Evolutionary conservation across 2,888 invertebrate genomes (phyloP).

Genomic region (Scelioninae gen. 2): DNA sequence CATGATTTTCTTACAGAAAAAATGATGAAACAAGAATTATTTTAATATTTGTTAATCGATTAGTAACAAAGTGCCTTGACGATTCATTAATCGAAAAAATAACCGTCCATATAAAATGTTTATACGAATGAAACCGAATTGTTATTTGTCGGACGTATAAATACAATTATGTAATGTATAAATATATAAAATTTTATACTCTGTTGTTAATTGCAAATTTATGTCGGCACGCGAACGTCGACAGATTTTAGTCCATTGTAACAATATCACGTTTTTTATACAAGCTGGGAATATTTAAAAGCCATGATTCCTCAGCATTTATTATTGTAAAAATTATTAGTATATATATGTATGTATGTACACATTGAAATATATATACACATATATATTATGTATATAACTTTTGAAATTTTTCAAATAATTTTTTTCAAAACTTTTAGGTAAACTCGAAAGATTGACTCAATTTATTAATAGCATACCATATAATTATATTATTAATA

Average conservation of each 20-base stretch:
- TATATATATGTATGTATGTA: too few species aligned
- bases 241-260: constrained; percentile 67
- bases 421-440: too few species aligned
- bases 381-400: too few species aligned
- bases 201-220: constrained; percentile 71
- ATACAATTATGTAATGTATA: constrained; percentile 52
- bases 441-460: not conserved
- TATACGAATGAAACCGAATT: constrained; percentile 68
- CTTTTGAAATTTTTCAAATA: too few species aligned
- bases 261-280: constrained; percentile 69
- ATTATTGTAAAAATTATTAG: too few species aligned
- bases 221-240: constrained; percentile 62
- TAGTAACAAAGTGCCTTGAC: constrained; percentile 70
- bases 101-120: constrained; percentile 74
- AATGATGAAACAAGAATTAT: constrained; percentile 2
- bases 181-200: constrained; percentile 72
- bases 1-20: constrained; percentile 5
- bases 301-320: constrained; percentile 1
- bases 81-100: constrained; percentile 71
- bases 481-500: constrained; percentile 11
- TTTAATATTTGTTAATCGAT: constrained; percentile 19
- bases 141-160: constrained; percentile 66
- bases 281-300: constrained; percentile 51
- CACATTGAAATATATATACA: too few species aligned
- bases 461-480: not conserved